Evolutionary conservation across 2,888 invertebrate species (phyloP), one percentile per base, ranked within the genome.

Genomic region (Punctoribates punctum): DNA sequence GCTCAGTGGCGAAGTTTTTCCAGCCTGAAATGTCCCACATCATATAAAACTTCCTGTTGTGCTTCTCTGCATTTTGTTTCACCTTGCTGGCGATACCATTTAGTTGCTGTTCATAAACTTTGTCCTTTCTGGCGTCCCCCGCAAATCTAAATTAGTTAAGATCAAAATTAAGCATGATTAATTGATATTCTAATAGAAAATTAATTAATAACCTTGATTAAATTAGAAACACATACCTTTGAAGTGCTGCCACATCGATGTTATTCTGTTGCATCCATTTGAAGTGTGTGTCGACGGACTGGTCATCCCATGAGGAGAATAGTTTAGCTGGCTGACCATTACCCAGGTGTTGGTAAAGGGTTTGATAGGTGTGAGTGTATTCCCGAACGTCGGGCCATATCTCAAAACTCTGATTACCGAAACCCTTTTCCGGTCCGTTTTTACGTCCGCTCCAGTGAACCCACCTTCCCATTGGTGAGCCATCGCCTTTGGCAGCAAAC

Each of bases 241-340:
- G 60, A 23, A 60, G 8, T 9, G 60, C 60, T 2, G 60, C 60
- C 13, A 20, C 20, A 60, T 60, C 60, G 20, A 60, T 60, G 23
- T 15, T 15, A 60, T 60, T 60, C 25, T 60, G 23, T 27, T 60
- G 9, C 60, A 60, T 60, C 60, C 60, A 60, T 27, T 25, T 20
- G 6, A 23, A 23, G 25, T 60, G 60, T 23, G 60, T 60, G 8
- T 60, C 60, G 6, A 60, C 60, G 6, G 60, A 23, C 15, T 60
- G 60, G 15, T 60, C 60, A 25, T 60, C 60, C 8, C 4, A 60
- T 2, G 60, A 60, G 25, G 8, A 9, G 20, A 60, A 60, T 9
- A 60, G 25, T 60, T 60, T 60, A n/a, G 60, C 60, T 6, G 54
- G 34, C n/a, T 42, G 48, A 11, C 65, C 75, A 70, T 54, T 70